Base-by-base conservation (phyloP, 2,797 vertebrate species). In the Sternarchorhynchus goeldii region DNA sequence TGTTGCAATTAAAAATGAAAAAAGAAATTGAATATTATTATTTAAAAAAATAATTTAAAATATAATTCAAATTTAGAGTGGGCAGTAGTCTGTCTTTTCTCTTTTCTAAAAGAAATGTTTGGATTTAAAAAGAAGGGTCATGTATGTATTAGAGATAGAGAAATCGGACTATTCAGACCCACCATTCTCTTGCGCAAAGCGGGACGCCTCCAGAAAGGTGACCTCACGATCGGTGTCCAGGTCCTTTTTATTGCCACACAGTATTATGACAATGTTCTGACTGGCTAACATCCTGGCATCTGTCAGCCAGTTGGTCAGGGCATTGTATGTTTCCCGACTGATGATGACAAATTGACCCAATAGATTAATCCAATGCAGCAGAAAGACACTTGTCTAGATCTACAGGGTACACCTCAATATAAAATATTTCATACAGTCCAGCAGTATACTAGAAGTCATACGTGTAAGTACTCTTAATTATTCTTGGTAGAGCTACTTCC, bases 171-270 rank as follows among this genome's bases (percentile, higher is more conserved):
- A 36, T 32, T 39, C 4, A 78, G 25, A 60, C 74, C 80, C 86
- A 97, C 96, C 96, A 0, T 97, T 97, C 87, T 97, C 96, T 83
- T 97, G 96, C 73, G 96, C 96, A 5, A 98, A 97, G 39, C 96
- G 95, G 0, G 96, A 98, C 0, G 96, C 96, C 87, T 98, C 96
- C 84, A 98, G 85, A 86, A 98, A 98, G 0, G 96, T 98, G 86
- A 97, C 96, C 86, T 98, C 96, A 5, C 96, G 90, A 85, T 98
- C 96, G 0, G 93, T 92, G 2, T 97, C 96, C 90, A 98, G 86
- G 79, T 98, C 96, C 85, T 97, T 98, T 90, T 98, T 98, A 89
- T 98, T 98, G 31, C 96, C 96, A 45, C 96, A 97, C 45, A 98
- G 91, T 82, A 98, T 97, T 80, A 97, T 95, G 86, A 97, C 95